phyloP scores from a whole-genome alignment of 2,113 vertebrate genomes.

The Felis chaus region DNA sequence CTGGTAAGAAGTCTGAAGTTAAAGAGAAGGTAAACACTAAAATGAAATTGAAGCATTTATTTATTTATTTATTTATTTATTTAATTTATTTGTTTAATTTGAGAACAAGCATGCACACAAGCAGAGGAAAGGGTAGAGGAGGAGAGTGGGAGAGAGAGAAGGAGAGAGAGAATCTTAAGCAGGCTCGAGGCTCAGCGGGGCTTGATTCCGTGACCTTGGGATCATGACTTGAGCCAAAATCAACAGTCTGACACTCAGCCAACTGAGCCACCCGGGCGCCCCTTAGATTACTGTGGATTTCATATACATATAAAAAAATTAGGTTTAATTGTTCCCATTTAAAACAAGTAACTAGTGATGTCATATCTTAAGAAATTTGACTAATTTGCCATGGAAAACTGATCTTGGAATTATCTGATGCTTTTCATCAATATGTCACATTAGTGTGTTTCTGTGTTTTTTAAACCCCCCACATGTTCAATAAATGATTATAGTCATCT shows the following conservation, averaged over 20 bases:
- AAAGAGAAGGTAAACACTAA: neutral
- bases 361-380: neutral
- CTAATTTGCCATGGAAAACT: neutral
- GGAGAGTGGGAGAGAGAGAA: too few species aligned
- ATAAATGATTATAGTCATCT: conserved; percentile 4
- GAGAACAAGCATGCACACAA: too few species aligned
- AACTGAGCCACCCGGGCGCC: too few species aligned
- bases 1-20: neutral
- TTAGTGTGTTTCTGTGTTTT: neutral
- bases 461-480: neutral
- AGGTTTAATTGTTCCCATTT: neutral
- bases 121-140: too few species aligned
- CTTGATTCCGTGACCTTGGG: too few species aligned
- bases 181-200: too few species aligned
- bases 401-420: neutral
- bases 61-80: too few species aligned
- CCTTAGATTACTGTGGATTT: neutral
- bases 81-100: too few species aligned
- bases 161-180: too few species aligned
- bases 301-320: neutral
- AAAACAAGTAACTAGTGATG: neutral
- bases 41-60: neutral
- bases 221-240: too few species aligned
- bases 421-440: neutral
- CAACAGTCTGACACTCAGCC: too few species aligned